These are phyloP conservation scores for Molossus alvarezi DNA, from an alignment of 2,797 vertebrate species.

Conservation along the genomic window DNA sequence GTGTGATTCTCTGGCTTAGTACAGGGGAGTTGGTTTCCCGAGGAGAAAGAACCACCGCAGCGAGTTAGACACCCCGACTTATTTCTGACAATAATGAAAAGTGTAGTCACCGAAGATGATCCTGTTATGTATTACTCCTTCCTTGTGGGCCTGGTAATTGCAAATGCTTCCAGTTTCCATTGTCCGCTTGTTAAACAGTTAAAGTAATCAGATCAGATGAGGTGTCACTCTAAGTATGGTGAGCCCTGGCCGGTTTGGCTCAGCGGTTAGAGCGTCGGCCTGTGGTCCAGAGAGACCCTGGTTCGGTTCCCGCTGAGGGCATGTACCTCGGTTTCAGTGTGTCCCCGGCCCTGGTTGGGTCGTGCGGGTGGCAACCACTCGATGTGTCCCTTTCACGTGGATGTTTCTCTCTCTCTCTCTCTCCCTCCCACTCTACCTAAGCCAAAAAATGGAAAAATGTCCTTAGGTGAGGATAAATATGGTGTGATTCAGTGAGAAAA, in stretches of 20 bases:
- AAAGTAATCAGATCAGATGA: background rate
- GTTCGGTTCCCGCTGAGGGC: no score
- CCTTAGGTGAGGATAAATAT: background rate
- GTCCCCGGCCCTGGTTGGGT: no score
- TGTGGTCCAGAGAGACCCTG: no score
- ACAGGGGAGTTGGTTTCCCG: background rate
- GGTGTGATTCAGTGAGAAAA: background rate
- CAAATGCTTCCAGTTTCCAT: background rate
- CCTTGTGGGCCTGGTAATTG: background rate
- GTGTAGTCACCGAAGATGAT: background rate
- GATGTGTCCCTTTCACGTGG: no score
- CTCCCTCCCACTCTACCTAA: no score
- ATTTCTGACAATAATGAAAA: background rate
- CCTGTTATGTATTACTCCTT: background rate
- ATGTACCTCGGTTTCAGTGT: no score
- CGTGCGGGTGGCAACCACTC: no score
- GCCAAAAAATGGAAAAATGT: no score
- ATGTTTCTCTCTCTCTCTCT: no score
- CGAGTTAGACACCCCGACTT: background rate
- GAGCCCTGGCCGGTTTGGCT: no score
- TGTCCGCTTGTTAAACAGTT: background rate
- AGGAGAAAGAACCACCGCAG: background rate
- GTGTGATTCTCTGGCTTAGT: background rate
- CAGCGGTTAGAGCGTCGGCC: no score
- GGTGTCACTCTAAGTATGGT: background rate